Conservation (phyloP, 2,797 vertebrate genomes). For the Rhynchotus rufescens region DNA sequence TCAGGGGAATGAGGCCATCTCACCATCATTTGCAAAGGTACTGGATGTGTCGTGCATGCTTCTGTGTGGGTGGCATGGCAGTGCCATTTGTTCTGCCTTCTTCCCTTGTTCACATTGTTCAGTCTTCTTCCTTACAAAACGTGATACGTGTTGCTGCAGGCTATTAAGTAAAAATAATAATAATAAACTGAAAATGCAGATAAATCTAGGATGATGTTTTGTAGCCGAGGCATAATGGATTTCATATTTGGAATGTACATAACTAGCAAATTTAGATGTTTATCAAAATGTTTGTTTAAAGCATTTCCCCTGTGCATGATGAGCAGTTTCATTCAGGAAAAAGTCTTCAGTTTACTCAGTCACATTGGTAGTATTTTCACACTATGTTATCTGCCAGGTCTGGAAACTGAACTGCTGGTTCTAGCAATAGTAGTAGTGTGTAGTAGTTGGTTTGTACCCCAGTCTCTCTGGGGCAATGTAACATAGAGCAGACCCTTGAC, state of each 20-base stretch:
- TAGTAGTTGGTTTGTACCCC: neutral
- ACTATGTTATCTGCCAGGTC: neutral
- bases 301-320: neutral
- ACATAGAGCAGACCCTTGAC: neutral
- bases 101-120: neutral
- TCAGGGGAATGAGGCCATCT: neutral
- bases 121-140: neutral
- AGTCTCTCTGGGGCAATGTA: neutral
- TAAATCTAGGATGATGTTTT: neutral
- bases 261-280: neutral
- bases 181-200: neutral
- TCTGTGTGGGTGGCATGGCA: neutral
- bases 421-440: neutral
- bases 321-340: neutral
- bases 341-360: neutral
- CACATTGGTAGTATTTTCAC: neutral
- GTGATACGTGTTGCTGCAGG: neutral
- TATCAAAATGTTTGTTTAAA: neutral
- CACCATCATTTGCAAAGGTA: neutral
- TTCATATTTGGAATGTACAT: accelerated
- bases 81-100: neutral
- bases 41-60: neutral
- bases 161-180: neutral
- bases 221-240: neutral
- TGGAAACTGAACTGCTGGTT: neutral